A percentile compares a stretch with the other conserved stretches of the same genome.
phyloP scores from a whole-genome alignment of 2,113 vertebrate genomes.

The Phyllopteryx taeniolatus region DNA sequence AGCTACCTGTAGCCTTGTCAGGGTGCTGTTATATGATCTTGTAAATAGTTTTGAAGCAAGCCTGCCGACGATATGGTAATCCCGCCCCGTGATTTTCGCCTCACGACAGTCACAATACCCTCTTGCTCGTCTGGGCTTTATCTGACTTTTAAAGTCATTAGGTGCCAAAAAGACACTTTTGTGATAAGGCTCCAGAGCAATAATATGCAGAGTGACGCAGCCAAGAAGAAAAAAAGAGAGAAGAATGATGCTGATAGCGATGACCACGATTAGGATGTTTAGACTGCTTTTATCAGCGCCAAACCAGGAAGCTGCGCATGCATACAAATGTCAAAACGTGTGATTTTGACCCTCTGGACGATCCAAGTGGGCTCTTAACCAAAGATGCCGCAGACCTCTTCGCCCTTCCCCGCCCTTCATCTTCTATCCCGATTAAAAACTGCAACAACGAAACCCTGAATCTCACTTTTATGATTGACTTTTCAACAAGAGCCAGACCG shows the following conservation, averaged over 20 bases:
- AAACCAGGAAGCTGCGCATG: conserved; percentile 33
- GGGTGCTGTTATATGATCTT: conserved; percentile 54
- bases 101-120: conserved; percentile 51
- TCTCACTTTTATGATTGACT: conserved; percentile 39
- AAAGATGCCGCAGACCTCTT: conserved; percentile 6
- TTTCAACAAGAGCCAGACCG: conserved; percentile 16
- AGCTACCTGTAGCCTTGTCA: conserved; percentile 58
- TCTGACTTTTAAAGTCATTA: conserved; percentile 66
- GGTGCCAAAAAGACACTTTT: conserved; percentile 45
- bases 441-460: conserved; percentile 15
- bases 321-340: conserved; percentile 38
- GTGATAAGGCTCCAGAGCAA: conserved; percentile 61
- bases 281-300: conserved; percentile 56
- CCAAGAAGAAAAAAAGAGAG: conserved; percentile 24
- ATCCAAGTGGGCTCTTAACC: conserved; percentile 24
- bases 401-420: conserved; percentile 20
- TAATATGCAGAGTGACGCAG: conserved; percentile 52
- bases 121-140: conserved; percentile 56
- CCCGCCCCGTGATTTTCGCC: conserved; percentile 58
- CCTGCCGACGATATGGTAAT: conserved; percentile 61
- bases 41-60: conserved; percentile 63
- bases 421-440: conserved; percentile 15
- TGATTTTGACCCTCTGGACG: conserved; percentile 40
- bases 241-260: conserved; percentile 46
- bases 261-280: conserved; percentile 55